Evolutionary conservation across 2,888 invertebrate species (phyloP).

Genomic region (Megaustenia siamemsis): DNA sequence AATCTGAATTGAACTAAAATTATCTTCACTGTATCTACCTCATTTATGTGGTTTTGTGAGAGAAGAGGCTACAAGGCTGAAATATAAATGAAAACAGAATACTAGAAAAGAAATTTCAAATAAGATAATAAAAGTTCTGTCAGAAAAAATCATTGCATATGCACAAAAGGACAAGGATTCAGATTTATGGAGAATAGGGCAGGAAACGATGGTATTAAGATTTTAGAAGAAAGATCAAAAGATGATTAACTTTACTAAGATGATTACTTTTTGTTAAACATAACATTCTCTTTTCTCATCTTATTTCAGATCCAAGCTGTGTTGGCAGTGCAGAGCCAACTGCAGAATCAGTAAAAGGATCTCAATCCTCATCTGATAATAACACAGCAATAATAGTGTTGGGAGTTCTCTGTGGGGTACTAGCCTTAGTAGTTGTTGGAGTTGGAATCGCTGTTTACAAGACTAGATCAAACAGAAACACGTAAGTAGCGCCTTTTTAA

Average conservation of each 20-base stretch:
- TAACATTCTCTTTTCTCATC: not conserved
- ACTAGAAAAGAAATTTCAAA: too few relatives aligned
- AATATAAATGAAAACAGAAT: too few relatives aligned
- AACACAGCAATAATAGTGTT: conserved; percentile 47
- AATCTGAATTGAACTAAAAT: too few relatives aligned
- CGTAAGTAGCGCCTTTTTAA: conserved; percentile 9
- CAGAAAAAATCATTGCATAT: too few relatives aligned
- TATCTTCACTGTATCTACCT: too few relatives aligned
- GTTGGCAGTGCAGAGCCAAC: not conserved
- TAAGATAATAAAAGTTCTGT: too few relatives aligned
- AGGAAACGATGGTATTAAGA: too few relatives aligned
- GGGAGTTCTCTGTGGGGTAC: conserved; percentile 42
- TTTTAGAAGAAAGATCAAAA: not conserved
- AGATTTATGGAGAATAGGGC: too few relatives aligned
- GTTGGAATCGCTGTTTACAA: not conserved
- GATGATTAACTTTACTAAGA: not conserved
- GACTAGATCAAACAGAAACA: not conserved
- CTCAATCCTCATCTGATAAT: not conserved
- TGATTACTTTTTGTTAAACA: not conserved
- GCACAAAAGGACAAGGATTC: too few relatives aligned
- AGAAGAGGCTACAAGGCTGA: too few relatives aligned
- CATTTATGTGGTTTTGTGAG: too few relatives aligned
- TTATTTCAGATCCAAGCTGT: conserved; percentile 19
- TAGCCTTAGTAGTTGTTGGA: conserved; percentile 35
- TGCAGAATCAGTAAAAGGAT: not conserved